Conservation (phyloP, 2,797 vertebrate species). For the Squalus acanthias region DNA sequence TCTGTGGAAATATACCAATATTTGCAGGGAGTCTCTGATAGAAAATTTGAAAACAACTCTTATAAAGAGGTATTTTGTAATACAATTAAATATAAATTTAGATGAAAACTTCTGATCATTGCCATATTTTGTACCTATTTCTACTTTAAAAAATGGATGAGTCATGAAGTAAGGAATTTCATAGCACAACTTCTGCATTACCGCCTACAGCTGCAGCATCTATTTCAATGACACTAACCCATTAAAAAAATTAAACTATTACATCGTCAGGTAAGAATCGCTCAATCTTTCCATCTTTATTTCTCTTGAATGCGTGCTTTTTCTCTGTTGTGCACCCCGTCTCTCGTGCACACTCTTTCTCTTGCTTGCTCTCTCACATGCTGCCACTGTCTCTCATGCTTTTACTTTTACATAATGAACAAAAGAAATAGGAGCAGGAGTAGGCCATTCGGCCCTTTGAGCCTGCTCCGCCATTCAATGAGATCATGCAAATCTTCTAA, state of each 20-base stretch:
- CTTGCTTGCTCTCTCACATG: background rate
- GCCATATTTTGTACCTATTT: background rate
- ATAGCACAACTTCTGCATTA: background rate
- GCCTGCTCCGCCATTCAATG: background rate
- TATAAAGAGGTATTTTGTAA: background rate
- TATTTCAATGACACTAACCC: background rate
- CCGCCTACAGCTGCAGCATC: background rate
- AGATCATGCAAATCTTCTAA: no score
- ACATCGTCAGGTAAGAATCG: constrained; percentile 56
- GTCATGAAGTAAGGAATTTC: background rate
- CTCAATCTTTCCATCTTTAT: background rate
- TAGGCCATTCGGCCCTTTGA: background rate
- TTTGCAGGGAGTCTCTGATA: background rate
- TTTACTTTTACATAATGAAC: background rate
- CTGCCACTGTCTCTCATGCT: background rate
- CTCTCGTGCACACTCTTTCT: background rate
- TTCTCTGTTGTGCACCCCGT: background rate
- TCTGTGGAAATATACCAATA: background rate
- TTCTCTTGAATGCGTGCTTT: background rate
- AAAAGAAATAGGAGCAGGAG: no score
- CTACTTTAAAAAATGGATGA: background rate
- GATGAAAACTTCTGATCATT: background rate
- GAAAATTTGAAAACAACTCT: background rate
- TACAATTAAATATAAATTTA: background rate
- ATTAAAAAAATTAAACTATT: background rate